A percentile compares a stretch with the other conserved stretches of the same genome.
Evolutionary conservation across 2,113 vertebrate species (phyloP).

Genomic region (Tauraco erythrolophus): DNA sequence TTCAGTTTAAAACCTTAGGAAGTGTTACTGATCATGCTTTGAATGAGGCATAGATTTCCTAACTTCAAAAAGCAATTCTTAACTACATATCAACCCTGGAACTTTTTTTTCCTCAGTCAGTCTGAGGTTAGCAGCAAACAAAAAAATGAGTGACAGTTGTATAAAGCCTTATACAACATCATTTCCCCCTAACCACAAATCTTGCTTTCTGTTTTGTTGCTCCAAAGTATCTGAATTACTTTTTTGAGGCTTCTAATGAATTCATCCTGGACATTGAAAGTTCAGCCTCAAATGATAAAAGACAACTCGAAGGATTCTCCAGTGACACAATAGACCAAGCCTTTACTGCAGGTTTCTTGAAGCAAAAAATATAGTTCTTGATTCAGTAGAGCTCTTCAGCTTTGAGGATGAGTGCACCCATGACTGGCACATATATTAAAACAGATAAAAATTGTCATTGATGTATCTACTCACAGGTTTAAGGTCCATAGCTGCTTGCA

Average conservation of each 20-base stretch:
- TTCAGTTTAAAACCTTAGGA: neutral
- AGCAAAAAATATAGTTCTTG: neutral
- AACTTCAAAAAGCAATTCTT: neutral
- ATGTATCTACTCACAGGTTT: neutral
- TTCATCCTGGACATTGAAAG: neutral
- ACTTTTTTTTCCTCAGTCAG: neutral
- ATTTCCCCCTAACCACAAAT: neutral
- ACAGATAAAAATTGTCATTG: neutral
- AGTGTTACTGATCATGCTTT: neutral
- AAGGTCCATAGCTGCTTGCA: neutral
- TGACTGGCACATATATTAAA: neutral
- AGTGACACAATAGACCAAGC: neutral
- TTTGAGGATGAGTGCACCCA: neutral
- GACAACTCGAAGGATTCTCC: neutral
- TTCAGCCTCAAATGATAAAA: neutral
- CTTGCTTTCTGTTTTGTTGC: neutral
- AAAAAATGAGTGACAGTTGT: neutral
- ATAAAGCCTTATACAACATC: neutral
- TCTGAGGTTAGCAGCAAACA: neutral
- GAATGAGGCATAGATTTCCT: neutral
- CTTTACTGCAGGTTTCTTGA: neutral
- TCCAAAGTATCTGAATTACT: neutral
- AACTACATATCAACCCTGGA: neutral
- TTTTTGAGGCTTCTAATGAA: neutral
- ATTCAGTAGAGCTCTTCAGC: neutral